phyloP scores from a whole-genome alignment of 2,113 vertebrate species.

The Pachyramphus minor region DNA sequence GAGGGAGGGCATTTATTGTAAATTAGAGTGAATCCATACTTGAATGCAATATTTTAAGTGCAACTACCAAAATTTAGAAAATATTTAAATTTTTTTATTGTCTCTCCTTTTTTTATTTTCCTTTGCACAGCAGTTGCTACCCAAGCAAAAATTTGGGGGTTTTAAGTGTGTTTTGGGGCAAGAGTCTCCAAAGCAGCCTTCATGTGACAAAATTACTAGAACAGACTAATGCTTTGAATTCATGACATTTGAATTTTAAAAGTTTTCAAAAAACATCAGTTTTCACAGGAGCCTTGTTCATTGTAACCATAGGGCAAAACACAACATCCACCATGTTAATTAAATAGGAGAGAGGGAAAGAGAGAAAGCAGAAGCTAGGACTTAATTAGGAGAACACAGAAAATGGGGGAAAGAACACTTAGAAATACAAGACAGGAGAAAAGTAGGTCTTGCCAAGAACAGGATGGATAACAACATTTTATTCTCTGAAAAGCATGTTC shows the following conservation, averaged over 20 bases:
- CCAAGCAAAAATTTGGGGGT: background rate
- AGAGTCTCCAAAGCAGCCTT: constrained; percentile 1
- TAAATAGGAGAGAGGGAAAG: background rate
- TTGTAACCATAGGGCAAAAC: background rate
- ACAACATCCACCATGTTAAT: background rate
- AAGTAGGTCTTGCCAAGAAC: background rate
- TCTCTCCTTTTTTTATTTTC: background rate
- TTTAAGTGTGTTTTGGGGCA: background rate
- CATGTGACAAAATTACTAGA: background rate
- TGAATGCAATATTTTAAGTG: background rate
- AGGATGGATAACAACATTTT: background rate
- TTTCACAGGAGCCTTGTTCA: background rate
- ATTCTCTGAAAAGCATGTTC: background rate
- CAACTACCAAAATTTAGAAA: background rate
- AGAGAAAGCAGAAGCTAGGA: background rate
- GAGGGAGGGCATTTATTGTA: background rate
- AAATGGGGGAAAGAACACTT: background rate
- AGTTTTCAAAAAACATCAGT: background rate
- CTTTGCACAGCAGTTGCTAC: background rate
- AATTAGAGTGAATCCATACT: background rate
- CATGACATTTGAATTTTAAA: constrained; percentile 35
- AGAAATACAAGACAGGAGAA: background rate
- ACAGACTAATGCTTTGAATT: background rate
- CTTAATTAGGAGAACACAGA: background rate
- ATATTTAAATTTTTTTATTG: background rate